Evolutionary conservation across 1,140 invertebrate species (phyloP), one percentile per base, ranked within the genome.

Genomic region (Drosophila ficusphila): DNA sequence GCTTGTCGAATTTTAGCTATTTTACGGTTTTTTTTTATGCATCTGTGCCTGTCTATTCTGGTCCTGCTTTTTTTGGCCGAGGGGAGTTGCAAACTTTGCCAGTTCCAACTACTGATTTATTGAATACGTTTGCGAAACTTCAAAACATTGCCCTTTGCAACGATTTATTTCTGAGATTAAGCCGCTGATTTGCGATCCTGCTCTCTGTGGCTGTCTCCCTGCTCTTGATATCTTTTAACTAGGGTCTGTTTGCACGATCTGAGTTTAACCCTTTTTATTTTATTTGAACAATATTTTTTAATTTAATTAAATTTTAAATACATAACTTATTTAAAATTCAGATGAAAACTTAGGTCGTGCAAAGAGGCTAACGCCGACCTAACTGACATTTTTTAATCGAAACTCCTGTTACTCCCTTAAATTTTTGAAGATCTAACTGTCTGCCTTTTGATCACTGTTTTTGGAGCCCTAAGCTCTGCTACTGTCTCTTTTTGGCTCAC

Each of bases 31-130:
- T 29, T 9, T 33, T 68, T 56, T 18, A 41, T 52, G 34, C 31
- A 29, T 34, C 41, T 34, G 18, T 78, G 53, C 52, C 53, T 48
- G 39, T 65, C 52, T 56, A 57, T 70, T 71, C 67, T 52, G 53
- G 21, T 36, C 25, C 23, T 51, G 36, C 23, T 8, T 14, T 29
- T 11, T 18, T 25, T 31, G n/a, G n/a, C 34, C 27, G 33, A 25
- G 60, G 44, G 42, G 7, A 64, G 47, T 79, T 46, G 42, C 51
- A 53, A 51, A 67, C 56, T 61, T 64, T 42, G 3, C 9, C 7
- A 6, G 23, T 23, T 53, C 36, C 14, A 62, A 67, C 34, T 41
- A 27, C 60, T 18, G 14, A 65, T 8, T 8, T 31, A 14, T 19
- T 12, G 42, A 51, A 12, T 65, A 11, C 41, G 61, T 34, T 61